Evolutionary conservation across 37 sponge, comb jelly and placozoan species (phyloP).

Genomic region (Crambe crambe): DNA sequence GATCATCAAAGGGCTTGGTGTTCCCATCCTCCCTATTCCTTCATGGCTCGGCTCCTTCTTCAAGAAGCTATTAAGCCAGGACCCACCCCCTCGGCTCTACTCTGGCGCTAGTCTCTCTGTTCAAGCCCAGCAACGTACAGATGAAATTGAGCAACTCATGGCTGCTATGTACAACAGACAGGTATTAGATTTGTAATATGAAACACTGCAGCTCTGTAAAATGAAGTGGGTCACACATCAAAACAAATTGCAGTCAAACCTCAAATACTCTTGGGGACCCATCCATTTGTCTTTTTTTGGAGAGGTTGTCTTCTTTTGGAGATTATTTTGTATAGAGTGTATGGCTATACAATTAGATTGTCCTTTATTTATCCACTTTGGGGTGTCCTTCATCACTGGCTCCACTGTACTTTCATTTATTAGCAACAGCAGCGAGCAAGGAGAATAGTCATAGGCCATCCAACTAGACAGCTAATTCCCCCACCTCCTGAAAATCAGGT

Average conservation of each 20-base stretch:
- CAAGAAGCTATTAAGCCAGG: not conserved
- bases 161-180: conserved; percentile 18
- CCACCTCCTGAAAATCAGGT: conserved; percentile 23
- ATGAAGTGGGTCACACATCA: not conserved
- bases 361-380: no score
- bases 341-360: no score
- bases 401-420: not conserved
- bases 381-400: no score
- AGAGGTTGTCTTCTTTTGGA: no score
- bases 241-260: no score
- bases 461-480: not conserved
- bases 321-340: no score
- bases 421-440: conserved; percentile 1
- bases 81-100: conserved; percentile 18
- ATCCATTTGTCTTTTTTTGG: no score
- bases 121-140: conserved; percentile 52
- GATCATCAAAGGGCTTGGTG: not conserved
- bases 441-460: conserved; percentile 1
- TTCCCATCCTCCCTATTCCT: conserved; percentile 26
- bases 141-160: conserved; percentile 55
- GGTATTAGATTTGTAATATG: not conserved
- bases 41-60: conserved; percentile 8
- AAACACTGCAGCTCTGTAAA: not conserved
- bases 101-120: conserved; percentile 60
- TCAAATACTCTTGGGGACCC: no score